These are phyloP conservation scores for Enoplosus armatus DNA, from an alignment of 2,797 vertebrate genomes.

Conservation along the genomic window DNA sequence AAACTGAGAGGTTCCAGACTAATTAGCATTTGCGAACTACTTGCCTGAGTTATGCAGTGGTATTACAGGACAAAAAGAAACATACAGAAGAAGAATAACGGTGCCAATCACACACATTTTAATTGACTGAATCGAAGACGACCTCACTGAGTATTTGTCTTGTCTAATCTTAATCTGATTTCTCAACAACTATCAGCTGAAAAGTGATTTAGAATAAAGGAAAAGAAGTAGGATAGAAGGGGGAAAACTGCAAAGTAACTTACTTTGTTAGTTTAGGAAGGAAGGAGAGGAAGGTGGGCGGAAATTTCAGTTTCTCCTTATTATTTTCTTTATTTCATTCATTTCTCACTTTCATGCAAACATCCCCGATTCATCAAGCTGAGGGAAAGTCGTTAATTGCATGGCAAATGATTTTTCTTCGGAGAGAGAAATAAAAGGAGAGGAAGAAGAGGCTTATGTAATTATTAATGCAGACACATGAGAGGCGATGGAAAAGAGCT, in stretches of 20 bases:
- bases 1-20: no score
- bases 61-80: no score
- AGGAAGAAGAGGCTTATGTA: constrained; percentile 9
- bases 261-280: neutral
- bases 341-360: constrained; percentile 23
- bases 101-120: neutral
- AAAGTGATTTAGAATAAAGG: neutral
- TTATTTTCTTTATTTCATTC: constrained; percentile 1
- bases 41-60: no score
- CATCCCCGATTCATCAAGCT: neutral
- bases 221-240: neutral
- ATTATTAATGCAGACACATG: constrained; percentile 32
- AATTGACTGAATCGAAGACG: neutral
- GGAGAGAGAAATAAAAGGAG: constrained; percentile 7
- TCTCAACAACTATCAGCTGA: neutral
- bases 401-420: neutral
- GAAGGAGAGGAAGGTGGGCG: neutral
- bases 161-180: neutral
- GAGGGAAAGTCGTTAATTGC: constrained; percentile 14
- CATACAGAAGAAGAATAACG: no score
- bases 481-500: constrained; percentile 13
- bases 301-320: neutral
- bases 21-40: no score
- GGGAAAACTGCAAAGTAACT: neutral
- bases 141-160: neutral